phyloP scores from a whole-genome alignment of 2,113 vertebrate genomes.

The Sinocyclocheilus anshuiensis region DNA sequence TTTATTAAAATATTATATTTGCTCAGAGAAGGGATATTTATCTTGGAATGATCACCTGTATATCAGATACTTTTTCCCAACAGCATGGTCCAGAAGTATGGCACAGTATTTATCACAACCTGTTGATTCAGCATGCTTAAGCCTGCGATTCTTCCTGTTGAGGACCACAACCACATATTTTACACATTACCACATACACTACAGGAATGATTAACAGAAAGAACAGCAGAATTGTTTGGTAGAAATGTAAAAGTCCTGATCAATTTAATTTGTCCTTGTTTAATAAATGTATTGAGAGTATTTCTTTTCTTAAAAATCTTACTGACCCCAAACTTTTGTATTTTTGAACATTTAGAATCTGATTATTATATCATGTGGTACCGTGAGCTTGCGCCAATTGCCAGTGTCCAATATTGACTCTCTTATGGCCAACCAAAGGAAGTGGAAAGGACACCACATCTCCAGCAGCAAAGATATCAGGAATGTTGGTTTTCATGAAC shows the following conservation, averaged over 20 bases:
- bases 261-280: not conserved
- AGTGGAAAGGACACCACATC: slow-evolving; percentile 86
- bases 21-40: not conserved
- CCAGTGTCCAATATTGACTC: slow-evolving; percentile 81
- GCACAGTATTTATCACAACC: slow-evolving; percentile 74
- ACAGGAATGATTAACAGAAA: not conserved
- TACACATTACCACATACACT: not conserved
- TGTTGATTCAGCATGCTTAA: slow-evolving; percentile 81
- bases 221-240: not conserved
- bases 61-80: slow-evolving; percentile 82
- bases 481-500: slow-evolving; percentile 83
- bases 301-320: not conserved
- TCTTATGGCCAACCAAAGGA: slow-evolving; percentile 65
- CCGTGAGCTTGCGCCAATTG: slow-evolving; percentile 87
- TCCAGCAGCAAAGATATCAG: slow-evolving; percentile 81
- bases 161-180: slow-evolving; percentile 8
- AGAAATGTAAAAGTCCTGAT: not conserved
- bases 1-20: not conserved
- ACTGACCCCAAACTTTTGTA: not conserved
- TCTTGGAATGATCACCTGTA: slow-evolving; percentile 69
- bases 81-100: slow-evolving; percentile 87
- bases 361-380: slow-evolving; percentile 54
- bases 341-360: not conserved
- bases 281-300: no score
- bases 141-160: slow-evolving; percentile 81